phyloP scores from a whole-genome alignment of 2,113 vertebrate genomes.

The Nerophis ophidion region DNA sequence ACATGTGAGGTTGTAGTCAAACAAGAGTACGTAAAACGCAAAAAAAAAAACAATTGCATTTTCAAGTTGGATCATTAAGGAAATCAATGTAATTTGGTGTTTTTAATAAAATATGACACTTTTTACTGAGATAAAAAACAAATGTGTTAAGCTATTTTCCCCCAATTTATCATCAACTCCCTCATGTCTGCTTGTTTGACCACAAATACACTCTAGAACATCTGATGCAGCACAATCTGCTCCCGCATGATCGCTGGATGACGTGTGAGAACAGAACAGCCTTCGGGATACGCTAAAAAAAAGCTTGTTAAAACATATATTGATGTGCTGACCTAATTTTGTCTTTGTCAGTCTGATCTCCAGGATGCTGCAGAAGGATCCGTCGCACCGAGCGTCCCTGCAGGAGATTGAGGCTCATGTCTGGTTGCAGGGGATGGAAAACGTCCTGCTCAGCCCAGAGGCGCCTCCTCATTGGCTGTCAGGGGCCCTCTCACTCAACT shows the following conservation, averaged over 20 bases:
- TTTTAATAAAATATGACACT: neutral
- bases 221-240: constrained; percentile 23
- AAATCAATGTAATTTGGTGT: neutral
- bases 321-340: neutral
- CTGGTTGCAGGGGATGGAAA: constrained; percentile 80
- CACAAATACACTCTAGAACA: constrained; percentile 6
- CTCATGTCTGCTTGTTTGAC: constrained; percentile 4
- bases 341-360: constrained; percentile 74
- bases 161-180: neutral
- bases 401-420: constrained; percentile 76
- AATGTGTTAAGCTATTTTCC: neutral
- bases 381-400: constrained; percentile 72
- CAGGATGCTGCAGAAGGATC: constrained; percentile 84
- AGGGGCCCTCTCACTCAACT: constrained; percentile 50
- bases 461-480: constrained; percentile 56
- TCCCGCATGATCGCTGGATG: constrained; percentile 37
- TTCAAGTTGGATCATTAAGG: too few species aligned
- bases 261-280: constrained; percentile 21
- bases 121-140: too few species aligned
- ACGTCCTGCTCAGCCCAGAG: constrained; percentile 67
- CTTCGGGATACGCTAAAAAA: constrained; percentile 18
- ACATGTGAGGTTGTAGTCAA: too few species aligned
- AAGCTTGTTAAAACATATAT: too few species aligned
- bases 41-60: too few species aligned
- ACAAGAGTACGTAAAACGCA: too few species aligned